A percentile compares a stretch with the other conserved stretches of the same genome.
These are phyloP conservation scores for Paramormyrops hopkinsi DNA, from an alignment of 2,797 vertebrate species.

Conservation along the genomic window DNA sequence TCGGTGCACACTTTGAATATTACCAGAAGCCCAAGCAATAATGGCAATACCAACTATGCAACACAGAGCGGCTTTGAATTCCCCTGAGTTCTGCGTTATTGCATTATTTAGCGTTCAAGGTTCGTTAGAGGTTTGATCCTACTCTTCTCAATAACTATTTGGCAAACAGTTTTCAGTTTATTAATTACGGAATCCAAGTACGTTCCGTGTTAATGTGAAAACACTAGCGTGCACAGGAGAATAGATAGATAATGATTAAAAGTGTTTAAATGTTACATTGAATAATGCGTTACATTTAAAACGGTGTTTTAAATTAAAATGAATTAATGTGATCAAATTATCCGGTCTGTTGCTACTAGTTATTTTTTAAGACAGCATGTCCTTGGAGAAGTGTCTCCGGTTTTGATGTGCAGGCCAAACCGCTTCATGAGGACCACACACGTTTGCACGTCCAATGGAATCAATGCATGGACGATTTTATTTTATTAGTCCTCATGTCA, in stretches of 20 bases:
- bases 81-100: neutral
- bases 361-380: neutral
- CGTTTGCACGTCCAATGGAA: slow-evolving; percentile 13
- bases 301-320: neutral
- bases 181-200: slow-evolving; percentile 9
- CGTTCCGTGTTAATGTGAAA: neutral
- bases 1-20: neutral
- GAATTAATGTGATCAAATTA: neutral
- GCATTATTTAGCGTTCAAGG: neutral
- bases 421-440: neutral
- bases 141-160: slow-evolving; percentile 3
- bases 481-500: neutral
- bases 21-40: slow-evolving; percentile 20
- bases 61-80: neutral
- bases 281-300: neutral
- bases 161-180: slow-evolving; percentile 10
- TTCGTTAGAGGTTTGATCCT: neutral
- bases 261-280: slow-evolving; percentile 13
- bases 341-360: neutral
- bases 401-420: neutral
- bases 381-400: neutral
- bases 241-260: neutral
- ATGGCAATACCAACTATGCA: slow-evolving; percentile 24
- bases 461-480: neutral
- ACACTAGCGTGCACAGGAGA: neutral